Percentiles rank a stretch among this genome's conserved stretches.
Conservation (phyloP, 2,888 invertebrate species). For the Acanthosoma haemorrhoidale region DNA sequence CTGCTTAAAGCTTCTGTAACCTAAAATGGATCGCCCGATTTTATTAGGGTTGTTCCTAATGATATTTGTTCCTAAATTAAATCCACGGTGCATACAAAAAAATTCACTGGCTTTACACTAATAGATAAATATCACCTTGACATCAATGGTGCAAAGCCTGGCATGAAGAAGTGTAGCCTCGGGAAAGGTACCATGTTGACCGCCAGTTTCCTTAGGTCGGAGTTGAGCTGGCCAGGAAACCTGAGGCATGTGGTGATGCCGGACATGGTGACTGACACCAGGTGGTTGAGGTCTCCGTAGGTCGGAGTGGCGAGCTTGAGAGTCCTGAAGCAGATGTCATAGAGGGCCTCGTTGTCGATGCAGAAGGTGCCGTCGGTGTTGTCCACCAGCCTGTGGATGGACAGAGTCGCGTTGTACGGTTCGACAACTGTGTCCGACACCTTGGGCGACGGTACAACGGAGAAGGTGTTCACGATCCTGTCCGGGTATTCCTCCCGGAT, state of each 20-base stretch:
- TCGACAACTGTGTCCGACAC: slow-evolving; percentile 62
- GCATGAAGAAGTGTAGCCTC: slow-evolving; percentile 56
- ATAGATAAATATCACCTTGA: slow-evolving; percentile 44
- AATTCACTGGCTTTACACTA: too few relatives aligned
- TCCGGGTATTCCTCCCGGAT: slow-evolving; percentile 84
- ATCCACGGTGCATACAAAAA: too few relatives aligned
- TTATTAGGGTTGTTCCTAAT: too few relatives aligned
- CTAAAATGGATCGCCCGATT: too few relatives aligned
- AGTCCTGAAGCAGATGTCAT: slow-evolving; percentile 61
- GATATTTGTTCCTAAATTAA: too few relatives aligned
- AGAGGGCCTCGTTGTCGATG: slow-evolving; percentile 57
- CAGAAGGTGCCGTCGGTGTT: slow-evolving; percentile 60
- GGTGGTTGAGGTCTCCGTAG: slow-evolving; percentile 62
- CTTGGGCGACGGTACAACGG: slow-evolving; percentile 80
- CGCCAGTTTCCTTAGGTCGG: slow-evolving; percentile 55
- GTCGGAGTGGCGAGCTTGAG: slow-evolving; percentile 59
- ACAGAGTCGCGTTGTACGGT: slow-evolving; percentile 60
- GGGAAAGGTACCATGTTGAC: slow-evolving; percentile 63
- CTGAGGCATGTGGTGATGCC: slow-evolving; percentile 57
- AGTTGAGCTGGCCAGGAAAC: slow-evolving; percentile 59
- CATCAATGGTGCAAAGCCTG: slow-evolving; percentile 57
- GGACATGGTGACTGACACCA: slow-evolving; percentile 53
- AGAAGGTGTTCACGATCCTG: slow-evolving; percentile 80
- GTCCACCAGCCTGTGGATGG: slow-evolving; percentile 58
- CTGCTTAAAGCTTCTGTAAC: too few relatives aligned